These are phyloP conservation scores for Corythornis madagascariensis DNA, from an alignment of 2,113 vertebrate species.

Conservation along the genomic window DNA sequence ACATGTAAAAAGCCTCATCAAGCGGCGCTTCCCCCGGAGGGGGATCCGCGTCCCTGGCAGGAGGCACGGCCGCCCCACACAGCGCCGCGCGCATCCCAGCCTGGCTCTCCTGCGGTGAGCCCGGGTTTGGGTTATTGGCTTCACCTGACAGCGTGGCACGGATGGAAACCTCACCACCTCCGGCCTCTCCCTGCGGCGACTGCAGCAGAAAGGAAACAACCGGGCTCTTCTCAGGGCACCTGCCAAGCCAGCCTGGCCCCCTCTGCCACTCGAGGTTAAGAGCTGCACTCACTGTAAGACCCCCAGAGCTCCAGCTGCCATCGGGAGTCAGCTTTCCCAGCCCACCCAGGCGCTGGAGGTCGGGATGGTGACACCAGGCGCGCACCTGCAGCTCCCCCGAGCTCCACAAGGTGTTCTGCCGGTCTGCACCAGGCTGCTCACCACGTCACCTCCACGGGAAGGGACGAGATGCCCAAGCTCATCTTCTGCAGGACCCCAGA, in stretches of 20 bases:
- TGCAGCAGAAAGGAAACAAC: neutral
- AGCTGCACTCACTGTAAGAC: neutral
- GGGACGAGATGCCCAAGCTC: neutral
- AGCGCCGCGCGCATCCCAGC: neutral
- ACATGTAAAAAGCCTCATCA: neutral
- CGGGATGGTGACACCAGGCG: neutral
- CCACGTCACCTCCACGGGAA: neutral
- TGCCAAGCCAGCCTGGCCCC: neutral
- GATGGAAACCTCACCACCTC: rapidly evolving
- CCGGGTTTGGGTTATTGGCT: neutral
- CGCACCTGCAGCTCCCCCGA: neutral
- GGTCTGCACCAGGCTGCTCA: neutral
- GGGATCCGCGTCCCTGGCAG: neutral
- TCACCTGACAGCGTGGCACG: rapidly evolving
- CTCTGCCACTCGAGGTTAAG: neutral
- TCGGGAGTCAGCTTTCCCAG: neutral
- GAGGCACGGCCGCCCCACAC: neutral
- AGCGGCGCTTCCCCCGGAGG: neutral
- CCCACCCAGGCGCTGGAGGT: neutral
- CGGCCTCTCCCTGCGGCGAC: neutral
- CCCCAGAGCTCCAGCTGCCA: rapidly evolving
- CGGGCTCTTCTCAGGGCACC: neutral
- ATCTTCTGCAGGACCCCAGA: neutral
- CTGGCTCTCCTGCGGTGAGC: neutral
- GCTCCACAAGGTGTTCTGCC: neutral